phyloP scores from a whole-genome alignment of 2,113 vertebrate genomes.

The Sinosuthora webbiana region DNA sequence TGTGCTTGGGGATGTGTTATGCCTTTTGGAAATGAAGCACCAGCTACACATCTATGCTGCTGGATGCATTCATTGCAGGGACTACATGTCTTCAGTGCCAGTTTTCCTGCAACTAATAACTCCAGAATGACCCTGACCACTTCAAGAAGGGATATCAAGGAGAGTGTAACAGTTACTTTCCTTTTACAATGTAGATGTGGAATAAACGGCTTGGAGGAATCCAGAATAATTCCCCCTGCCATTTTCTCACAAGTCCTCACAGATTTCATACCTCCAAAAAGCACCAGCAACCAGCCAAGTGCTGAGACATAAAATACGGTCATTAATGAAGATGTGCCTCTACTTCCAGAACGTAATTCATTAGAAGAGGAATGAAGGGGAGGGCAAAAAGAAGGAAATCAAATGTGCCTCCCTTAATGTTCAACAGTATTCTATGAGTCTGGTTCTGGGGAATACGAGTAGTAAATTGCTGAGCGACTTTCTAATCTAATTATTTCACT shows the following conservation, averaged over 20 bases:
- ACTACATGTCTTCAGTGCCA: neutral
- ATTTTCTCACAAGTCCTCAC: neutral
- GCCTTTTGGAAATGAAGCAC: neutral
- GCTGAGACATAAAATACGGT: neutral
- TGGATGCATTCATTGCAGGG: neutral
- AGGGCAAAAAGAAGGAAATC: neutral
- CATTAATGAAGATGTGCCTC: conserved; percentile 13
- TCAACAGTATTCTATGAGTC: conserved; percentile 26
- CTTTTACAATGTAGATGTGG: neutral
- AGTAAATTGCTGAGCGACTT: conserved; percentile 62
- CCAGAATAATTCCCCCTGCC: neutral
- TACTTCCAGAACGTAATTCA: neutral
- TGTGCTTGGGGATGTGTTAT: neutral
- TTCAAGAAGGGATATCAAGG: neutral
- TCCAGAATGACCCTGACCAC: neutral
- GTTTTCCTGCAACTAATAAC: neutral
- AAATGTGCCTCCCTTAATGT: neutral
- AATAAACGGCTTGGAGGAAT: neutral
- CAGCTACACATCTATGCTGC: neutral
- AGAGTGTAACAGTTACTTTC: neutral
- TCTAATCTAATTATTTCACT: conserved; percentile 73
- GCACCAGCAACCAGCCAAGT: neutral
- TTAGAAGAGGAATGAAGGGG: neutral
- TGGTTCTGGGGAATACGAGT: conserved; percentile 25
- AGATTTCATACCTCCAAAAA: neutral